Base-by-base conservation (phyloP, 2,888 invertebrate genomes). In the Scaptodrosophila latifasciaeformis region DNA sequence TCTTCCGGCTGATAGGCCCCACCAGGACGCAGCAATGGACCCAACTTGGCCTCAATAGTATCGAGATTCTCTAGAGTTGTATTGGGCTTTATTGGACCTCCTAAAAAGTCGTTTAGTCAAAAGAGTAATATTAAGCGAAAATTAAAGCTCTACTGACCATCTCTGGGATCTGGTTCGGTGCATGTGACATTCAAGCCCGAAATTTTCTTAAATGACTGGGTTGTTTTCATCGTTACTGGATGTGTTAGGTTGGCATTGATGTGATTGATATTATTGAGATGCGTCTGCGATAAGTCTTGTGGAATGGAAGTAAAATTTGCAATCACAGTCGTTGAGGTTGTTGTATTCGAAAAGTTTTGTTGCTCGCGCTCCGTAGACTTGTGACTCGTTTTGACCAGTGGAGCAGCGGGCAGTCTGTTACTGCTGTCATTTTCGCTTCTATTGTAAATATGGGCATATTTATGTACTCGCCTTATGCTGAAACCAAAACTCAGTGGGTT, bases 1-100 rank as follows among this genome's bases (percentile, higher is more conserved):
- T 91, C 89, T 5, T 88, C 87, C 0, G 99, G 98, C 48, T 88
- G 88, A 86, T 92, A 96, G 59, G 91, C 90, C n/a, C 97, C 97
- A 9, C 98, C 99, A 21, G 90, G 88, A 59, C 90, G 90, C 54
- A 97, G 87, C 82, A 92, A 90, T 1, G 90, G 88, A 70, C 90
- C 90, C 66, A 86, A 76, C 62, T 88, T 88, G 70, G 88, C 89
- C 82, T 93, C 93, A 65, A 95, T 89, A 59, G 88, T 86, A 49
- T 92, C 89, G 12, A 92, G 87, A 49, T 92, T 90, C 70, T 91
- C 85, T 35, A 91, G 90, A 2, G 90, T 90, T 84, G 90, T 91
- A 64, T 90, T 89, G 37, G 92, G 91, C 55, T 88, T 87, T 61
- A 94, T 85, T 48, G 92, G 91, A 54, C 94, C 93, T 65, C 88